Conservation (phyloP, 23 tunicate species). For the Botrylloides violaceus region DNA sequence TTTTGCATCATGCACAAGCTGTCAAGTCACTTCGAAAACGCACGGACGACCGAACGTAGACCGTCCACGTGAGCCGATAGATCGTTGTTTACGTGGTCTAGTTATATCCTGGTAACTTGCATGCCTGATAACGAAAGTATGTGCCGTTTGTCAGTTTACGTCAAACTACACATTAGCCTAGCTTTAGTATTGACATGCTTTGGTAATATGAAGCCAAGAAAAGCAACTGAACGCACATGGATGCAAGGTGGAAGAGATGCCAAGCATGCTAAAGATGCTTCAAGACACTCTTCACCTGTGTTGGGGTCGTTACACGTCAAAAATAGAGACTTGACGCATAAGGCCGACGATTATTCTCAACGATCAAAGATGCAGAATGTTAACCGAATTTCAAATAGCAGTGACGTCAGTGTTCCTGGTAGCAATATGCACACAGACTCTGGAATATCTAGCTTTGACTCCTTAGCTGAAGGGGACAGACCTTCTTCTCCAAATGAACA, state of each 20-base stretch:
- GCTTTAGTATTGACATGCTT: not conserved
- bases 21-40: too few relatives aligned
- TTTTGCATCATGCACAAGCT: too few relatives aligned
- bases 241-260: conserved; percentile 2
- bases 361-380: not conserved
- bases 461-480: conserved; percentile 13
- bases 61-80: too few relatives aligned
- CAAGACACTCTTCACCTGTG: conserved; percentile 20
- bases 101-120: too few relatives aligned
- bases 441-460: conserved; percentile 26
- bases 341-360: not conserved
- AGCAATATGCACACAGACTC: conserved; percentile 26
- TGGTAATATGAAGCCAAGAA: not conserved
- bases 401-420: conserved; percentile 19
- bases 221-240: not conserved
- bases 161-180: too few relatives aligned
- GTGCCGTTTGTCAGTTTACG: too few relatives aligned
- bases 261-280: not conserved
- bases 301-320: not conserved
- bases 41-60: too few relatives aligned
- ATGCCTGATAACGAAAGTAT: too few relatives aligned
- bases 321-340: not conserved
- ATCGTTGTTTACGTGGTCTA: too few relatives aligned
- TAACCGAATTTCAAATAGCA: conserved; percentile 23
- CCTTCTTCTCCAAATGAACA: conserved; percentile 8